Percentiles rank a stretch among this genome's conserved stretches.
Evolutionary conservation across 2,888 invertebrate genomes (phyloP).

Genomic region (Acleris holmiana): DNA sequence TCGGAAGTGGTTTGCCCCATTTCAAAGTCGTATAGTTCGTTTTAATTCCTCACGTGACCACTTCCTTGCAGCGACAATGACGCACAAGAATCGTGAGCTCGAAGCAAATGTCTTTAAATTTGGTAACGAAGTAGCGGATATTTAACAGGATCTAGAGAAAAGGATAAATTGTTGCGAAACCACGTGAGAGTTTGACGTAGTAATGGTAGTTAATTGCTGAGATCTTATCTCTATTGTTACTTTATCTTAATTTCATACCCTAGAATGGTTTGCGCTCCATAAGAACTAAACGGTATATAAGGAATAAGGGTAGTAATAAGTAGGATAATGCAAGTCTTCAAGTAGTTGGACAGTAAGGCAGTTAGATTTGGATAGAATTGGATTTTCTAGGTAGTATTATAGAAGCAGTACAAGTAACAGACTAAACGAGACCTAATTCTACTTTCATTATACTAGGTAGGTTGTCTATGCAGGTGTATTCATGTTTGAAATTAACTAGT

Average conservation of each 20-base stretch:
- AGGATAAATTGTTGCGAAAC: conserved; percentile 1
- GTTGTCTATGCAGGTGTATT: background rate
- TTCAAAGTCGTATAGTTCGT: conserved; percentile 22
- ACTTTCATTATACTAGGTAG: too few relatives aligned
- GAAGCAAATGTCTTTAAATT: conserved; percentile 12
- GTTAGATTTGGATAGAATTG: too few relatives aligned
- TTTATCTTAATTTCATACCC: background rate
- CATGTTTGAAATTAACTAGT: conserved; percentile 38
- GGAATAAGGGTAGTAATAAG: too few relatives aligned
- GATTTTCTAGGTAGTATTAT: too few relatives aligned
- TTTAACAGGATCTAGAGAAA: conserved; percentile 23
- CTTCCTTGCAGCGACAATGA: conserved; percentile 27
- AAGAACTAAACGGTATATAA: background rate
- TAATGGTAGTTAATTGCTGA: conserved; percentile 32
- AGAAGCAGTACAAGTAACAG: too few relatives aligned
- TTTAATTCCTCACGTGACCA: conserved; percentile 32
- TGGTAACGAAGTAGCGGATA: conserved; percentile 21
- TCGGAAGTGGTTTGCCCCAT: conserved; percentile 27
- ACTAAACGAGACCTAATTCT: background rate
- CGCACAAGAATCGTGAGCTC: conserved; percentile 16
- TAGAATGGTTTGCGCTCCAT: background rate
- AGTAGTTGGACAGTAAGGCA: too few relatives aligned
- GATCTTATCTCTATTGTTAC: conserved; percentile 1
- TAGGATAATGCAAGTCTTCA: too few relatives aligned
- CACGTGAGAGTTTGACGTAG: conserved; percentile 7